These are phyloP conservation scores for Austrolebias charrua DNA, from an alignment of 2,797 vertebrate genomes.

Conservation along the genomic window DNA sequence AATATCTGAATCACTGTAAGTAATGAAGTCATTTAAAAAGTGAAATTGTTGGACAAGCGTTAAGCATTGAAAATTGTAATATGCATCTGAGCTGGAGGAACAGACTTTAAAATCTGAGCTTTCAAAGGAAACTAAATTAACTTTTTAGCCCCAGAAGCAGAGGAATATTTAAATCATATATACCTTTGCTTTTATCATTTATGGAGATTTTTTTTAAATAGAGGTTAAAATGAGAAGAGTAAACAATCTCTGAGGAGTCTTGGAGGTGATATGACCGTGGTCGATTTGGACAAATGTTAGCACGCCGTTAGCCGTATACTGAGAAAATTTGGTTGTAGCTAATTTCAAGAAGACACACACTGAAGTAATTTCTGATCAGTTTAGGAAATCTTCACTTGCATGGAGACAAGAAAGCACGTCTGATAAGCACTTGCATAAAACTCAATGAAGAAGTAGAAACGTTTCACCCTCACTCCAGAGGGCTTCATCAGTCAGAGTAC, in stretches of 20 bases:
- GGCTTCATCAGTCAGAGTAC: no score
- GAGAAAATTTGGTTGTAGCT: not conserved
- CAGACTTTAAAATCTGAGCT: not conserved
- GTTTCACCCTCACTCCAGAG: no score
- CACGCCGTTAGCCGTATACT: not conserved
- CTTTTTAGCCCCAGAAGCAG: not conserved
- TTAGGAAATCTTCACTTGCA: no score
- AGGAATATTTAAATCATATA: not conserved
- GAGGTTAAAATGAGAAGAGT: not conserved
- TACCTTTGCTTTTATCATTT: not conserved
- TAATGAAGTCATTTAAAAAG: not conserved
- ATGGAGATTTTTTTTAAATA: not conserved
- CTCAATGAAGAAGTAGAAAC: not conserved
- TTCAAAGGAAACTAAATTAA: not conserved
- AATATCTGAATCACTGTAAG: not conserved
- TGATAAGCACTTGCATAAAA: not conserved
- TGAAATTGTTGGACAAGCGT: not conserved
- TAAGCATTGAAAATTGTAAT: not conserved
- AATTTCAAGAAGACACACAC: not conserved
- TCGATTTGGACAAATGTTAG: no score
- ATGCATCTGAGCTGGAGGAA: not conserved
- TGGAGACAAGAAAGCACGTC: not conserved
- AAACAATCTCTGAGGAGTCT: not conserved
- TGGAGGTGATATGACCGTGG: not conserved
- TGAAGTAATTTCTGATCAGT: no score